Conservation (phyloP, 2,888 invertebrate species). For the Lycia hirtaria region DNA sequence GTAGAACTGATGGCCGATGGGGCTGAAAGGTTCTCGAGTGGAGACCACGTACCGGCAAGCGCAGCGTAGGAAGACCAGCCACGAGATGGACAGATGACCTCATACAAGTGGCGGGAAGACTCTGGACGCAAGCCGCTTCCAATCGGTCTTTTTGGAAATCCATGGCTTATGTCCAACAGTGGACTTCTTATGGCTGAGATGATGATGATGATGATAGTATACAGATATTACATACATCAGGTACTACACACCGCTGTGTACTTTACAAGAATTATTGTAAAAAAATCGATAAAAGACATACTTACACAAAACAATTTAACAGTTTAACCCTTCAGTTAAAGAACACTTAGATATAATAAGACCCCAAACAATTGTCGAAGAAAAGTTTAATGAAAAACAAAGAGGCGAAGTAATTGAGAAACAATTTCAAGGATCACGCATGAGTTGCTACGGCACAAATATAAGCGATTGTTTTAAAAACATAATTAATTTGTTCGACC, state of each 20-base stretch:
- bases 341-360: conserved; percentile 25
- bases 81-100: too few species aligned
- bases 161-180: too few species aligned
- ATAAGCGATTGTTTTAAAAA: conserved; percentile 84
- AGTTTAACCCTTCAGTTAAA: conserved; percentile 46
- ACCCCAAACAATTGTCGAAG: conserved; percentile 53
- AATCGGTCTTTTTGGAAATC: too few species aligned
- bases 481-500: conserved; percentile 83
- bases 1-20: too few species aligned
- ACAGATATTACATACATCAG: too few species aligned
- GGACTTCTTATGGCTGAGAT: too few species aligned
- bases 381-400: conserved; percentile 81
- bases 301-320: conserved; percentile 29
- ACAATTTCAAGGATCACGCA: conserved; percentile 83
- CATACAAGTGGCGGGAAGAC: too few species aligned
- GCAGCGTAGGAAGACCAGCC: too few species aligned
- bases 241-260: neutral
- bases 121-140: too few species aligned
- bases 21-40: too few species aligned
- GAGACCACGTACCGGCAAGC: too few species aligned
- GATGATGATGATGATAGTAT: too few species aligned
- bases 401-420: conserved; percentile 81
- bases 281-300: neutral
- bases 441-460: conserved; percentile 80
- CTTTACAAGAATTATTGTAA: neutral